A percentile compares a stretch with the other conserved stretches of the same genome.
Evolutionary conservation across 2,113 vertebrate species (phyloP).

Genomic region (Crotalus helleri): DNA sequence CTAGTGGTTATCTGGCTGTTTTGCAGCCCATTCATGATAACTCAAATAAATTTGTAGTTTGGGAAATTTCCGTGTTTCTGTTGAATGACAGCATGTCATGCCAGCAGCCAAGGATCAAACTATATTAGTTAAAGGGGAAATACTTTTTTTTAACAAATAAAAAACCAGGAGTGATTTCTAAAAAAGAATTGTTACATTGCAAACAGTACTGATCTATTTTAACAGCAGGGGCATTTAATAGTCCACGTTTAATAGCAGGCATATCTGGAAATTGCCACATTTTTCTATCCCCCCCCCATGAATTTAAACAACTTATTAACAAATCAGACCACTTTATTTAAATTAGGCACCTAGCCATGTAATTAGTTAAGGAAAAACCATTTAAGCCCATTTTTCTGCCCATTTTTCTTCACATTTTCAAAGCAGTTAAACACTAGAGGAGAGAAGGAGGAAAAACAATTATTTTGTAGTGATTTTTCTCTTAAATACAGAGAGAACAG

Average conservation of each 20-base stretch:
- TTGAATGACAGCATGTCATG: neutral
- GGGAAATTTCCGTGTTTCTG: neutral
- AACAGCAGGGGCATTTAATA: neutral
- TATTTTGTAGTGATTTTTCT: slow-evolving; percentile 9
- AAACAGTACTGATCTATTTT: neutral
- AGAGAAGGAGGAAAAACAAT: slow-evolving; percentile 30
- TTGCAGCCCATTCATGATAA: neutral
- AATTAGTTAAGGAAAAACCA: slow-evolving; percentile 59
- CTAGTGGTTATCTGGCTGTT: neutral
- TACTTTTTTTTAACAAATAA: neutral
- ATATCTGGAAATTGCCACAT: slow-evolving; percentile 9
- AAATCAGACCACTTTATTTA: slow-evolving; percentile 41
- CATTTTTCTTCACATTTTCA: neutral
- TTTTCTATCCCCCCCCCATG: neutral
- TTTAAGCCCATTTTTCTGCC: slow-evolving; percentile 45
- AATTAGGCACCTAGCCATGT: slow-evolving; percentile 30
- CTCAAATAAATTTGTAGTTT: neutral
- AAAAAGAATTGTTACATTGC: neutral
- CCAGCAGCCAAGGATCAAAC: neutral
- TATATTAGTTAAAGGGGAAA: neutral
- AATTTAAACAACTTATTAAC: slow-evolving; percentile 57
- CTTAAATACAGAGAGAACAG: neutral
- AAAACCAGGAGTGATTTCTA: neutral
- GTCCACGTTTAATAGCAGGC: neutral
- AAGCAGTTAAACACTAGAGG: slow-evolving; percentile 6